These are phyloP conservation scores for Drosophila mettleri DNA, from an alignment of 2,888 invertebrate genomes.

Conservation along the genomic window DNA sequence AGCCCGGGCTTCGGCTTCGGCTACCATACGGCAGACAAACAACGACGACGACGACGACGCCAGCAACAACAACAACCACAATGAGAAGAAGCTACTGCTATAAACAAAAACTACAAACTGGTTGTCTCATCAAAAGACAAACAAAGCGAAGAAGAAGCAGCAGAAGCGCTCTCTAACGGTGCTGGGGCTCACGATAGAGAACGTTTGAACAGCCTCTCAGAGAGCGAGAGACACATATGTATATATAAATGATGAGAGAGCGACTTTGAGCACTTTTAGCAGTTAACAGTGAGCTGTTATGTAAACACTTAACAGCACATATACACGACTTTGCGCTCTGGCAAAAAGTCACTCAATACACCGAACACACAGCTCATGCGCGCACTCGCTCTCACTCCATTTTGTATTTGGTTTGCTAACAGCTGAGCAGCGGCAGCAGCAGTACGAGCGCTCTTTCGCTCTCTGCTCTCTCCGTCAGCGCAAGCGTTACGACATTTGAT, in stretches of 20 bases:
- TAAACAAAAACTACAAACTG: constrained; percentile 75
- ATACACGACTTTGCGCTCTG: background rate
- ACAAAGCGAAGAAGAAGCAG: constrained; percentile 56
- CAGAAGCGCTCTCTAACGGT: constrained; percentile 73
- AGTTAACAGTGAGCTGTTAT: constrained; percentile 45
- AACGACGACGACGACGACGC: constrained; percentile 29
- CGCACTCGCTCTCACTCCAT: constrained; percentile 55
- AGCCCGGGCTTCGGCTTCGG: constrained; percentile 62
- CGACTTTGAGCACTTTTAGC: constrained; percentile 58
- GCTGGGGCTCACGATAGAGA: constrained; percentile 35
- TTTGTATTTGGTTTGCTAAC: constrained; percentile 52
- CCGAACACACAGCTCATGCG: constrained; percentile 23
- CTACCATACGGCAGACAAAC: constrained; percentile 53
- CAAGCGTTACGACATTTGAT: constrained; percentile 77
- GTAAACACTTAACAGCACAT: constrained; percentile 42
- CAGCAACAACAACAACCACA: constrained; percentile 34
- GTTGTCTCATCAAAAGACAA: constrained; percentile 71
- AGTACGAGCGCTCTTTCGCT: constrained; percentile 24
- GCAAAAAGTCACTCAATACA: constrained; percentile 17
- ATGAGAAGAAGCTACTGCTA: constrained; percentile 70
- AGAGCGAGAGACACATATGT: constrained; percentile 2
- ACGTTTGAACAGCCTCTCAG: constrained; percentile 16
- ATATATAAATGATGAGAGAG: background rate
- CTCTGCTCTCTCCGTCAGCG: constrained; percentile 27
- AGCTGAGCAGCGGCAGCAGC: constrained; percentile 19